These are phyloP conservation scores for Rhorus exstirpatorius DNA, from an alignment of 2,888 invertebrate species.

Conservation along the genomic window DNA sequence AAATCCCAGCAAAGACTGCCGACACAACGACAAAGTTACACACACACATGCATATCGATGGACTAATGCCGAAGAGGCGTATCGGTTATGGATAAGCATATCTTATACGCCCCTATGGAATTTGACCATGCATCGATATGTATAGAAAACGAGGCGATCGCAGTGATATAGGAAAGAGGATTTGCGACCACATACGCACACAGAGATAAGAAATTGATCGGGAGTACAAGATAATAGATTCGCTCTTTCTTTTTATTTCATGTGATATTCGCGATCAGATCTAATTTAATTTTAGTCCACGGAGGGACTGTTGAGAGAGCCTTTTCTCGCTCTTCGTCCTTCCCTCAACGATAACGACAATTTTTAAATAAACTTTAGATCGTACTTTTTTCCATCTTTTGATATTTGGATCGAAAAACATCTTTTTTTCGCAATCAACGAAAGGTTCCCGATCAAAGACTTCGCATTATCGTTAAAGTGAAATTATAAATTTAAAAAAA, in stretches of 20 bases:
- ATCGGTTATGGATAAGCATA: too few relatives aligned
- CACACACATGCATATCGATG: background rate
- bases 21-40: slow-evolving; percentile 36
- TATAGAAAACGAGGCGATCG: slow-evolving; percentile 48
- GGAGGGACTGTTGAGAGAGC: background rate
- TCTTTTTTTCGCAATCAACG: too few relatives aligned
- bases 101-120: too few relatives aligned
- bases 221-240: background rate
- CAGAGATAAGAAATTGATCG: background rate
- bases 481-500: too few relatives aligned
- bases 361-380: too few relatives aligned
- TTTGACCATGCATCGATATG: too few relatives aligned
- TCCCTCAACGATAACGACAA: too few relatives aligned
- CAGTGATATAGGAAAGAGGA: slow-evolving; percentile 32
- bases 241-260: slow-evolving; percentile 20
- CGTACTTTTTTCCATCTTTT: too few relatives aligned
- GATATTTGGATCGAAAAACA: too few relatives aligned
- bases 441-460: too few relatives aligned
- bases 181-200: background rate
- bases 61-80: too few relatives aligned
- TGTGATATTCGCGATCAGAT: slow-evolving; percentile 53
- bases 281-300: slow-evolving; percentile 46
- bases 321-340: background rate
- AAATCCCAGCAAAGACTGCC: slow-evolving; percentile 43
- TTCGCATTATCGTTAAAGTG: too few relatives aligned